Conservation (phyloP, 1,140 invertebrate species). For the Aphelenchoides fujianensis region DNA sequence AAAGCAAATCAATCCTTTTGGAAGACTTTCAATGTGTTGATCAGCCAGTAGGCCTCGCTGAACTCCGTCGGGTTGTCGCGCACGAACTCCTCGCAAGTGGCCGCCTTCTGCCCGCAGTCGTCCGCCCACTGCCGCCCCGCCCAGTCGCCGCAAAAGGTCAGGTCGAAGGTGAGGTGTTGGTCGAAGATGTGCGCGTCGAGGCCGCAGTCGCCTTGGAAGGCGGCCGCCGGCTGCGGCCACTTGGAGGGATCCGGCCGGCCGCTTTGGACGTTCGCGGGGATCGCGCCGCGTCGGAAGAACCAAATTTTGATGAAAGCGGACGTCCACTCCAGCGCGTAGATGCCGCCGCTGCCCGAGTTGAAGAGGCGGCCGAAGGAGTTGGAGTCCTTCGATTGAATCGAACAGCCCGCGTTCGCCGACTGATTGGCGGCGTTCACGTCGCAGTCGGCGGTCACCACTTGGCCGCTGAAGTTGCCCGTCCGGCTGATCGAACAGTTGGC, state of each 20-base stretch:
- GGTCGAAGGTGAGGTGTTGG: neutral
- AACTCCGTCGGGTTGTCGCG: neutral
- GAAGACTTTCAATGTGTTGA: constrained; percentile 16
- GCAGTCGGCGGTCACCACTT: neutral
- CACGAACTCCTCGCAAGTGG: neutral
- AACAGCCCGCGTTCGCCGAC: neutral
- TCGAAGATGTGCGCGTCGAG: neutral
- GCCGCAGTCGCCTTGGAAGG: neutral
- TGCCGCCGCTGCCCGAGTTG: neutral
- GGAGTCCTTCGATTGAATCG: neutral
- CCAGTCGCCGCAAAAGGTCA: constrained; percentile 10
- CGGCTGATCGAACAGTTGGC: neutral
- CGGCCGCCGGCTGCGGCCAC: constrained; percentile 2
- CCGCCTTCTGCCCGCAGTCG: neutral
- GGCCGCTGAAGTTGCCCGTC: neutral
- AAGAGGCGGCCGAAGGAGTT: neutral
- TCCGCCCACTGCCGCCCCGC: neutral
- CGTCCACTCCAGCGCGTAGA: constrained; percentile 6
- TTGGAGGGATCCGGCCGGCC: neutral
- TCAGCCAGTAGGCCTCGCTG: constrained; percentile 17
- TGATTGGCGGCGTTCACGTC: neutral
- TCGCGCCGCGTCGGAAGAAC: neutral
- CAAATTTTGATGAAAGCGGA: neutral
- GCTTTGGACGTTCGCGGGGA: neutral
- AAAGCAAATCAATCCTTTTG: too few species aligned